phyloP scores from a whole-genome alignment of 2,113 vertebrate species.

The Myiagra hebetior region DNA sequence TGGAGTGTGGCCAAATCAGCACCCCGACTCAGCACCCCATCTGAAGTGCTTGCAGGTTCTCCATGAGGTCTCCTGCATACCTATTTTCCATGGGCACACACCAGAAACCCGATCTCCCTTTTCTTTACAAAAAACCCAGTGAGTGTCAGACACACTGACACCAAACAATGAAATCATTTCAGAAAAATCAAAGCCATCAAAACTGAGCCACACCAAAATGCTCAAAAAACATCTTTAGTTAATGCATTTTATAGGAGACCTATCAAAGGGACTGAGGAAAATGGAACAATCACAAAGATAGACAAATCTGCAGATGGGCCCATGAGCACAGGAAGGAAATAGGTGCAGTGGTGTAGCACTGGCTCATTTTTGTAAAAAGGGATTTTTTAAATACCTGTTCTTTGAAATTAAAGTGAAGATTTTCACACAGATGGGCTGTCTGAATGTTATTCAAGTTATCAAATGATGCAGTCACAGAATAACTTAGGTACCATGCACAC shows the following conservation, averaged over 20 bases:
- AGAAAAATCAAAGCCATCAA: background rate
- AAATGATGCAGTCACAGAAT: background rate
- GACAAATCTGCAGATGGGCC: background rate
- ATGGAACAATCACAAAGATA: background rate
- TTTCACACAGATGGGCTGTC: conserved; percentile 7
- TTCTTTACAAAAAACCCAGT: background rate
- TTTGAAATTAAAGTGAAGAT: conserved; percentile 41
- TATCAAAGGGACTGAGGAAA: background rate
- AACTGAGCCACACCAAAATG: background rate
- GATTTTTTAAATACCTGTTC: conserved; percentile 24
- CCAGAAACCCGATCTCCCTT: background rate
- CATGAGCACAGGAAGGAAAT: background rate
- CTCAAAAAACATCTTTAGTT: background rate
- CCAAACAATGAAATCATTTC: background rate
- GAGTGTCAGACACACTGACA: background rate
- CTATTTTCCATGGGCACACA: background rate
- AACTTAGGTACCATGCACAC: background rate
- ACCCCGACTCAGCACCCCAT: accelerated
- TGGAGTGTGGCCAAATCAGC: background rate
- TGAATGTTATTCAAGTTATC: background rate
- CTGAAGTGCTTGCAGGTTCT: background rate
- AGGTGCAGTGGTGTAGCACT: background rate
- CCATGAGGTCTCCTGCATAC: background rate
- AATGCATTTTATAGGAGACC: background rate
- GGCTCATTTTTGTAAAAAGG: background rate